phyloP scores from a whole-genome alignment of 2,888 invertebrate genomes.

The Atrina japonica region DNA sequence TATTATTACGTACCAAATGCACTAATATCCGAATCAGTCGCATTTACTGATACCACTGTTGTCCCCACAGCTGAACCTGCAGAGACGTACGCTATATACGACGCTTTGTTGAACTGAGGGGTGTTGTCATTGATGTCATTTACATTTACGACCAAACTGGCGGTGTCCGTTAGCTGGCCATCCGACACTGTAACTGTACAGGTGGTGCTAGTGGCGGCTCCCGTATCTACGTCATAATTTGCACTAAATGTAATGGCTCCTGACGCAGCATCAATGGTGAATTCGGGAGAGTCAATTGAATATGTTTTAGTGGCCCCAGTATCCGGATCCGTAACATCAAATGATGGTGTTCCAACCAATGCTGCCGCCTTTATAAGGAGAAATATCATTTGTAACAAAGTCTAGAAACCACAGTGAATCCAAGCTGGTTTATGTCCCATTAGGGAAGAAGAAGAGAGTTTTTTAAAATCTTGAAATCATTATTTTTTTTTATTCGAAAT shows the following conservation, averaged over 20 bases:
- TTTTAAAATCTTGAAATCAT: no score
- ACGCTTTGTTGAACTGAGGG: no score
- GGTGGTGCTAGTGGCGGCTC: background rate
- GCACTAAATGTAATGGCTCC: background rate
- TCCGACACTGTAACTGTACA: background rate
- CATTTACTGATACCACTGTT: constrained; percentile 15
- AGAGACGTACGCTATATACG: constrained; percentile 21
- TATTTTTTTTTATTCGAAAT: no score
- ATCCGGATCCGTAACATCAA: constrained; percentile 24
- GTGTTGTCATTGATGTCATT: background rate
- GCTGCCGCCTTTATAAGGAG: constrained; percentile 24
- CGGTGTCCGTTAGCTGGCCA: constrained; percentile 3
- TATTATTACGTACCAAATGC: constrained; percentile 26
- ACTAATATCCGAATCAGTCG: constrained; percentile 31
- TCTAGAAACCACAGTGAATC: no score
- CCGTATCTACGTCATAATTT: constrained; percentile 3
- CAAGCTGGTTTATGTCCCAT: background rate
- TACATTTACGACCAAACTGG: background rate
- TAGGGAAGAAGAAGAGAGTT: no score
- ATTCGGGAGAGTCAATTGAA: constrained; percentile 19
- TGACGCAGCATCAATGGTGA: constrained; percentile 25
- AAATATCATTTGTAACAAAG: no score
- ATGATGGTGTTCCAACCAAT: constrained; percentile 10
- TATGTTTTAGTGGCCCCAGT: constrained; percentile 26
- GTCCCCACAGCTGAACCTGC: constrained; percentile 17